Conservation (phyloP, 2,113 vertebrate genomes). For the Varanus salvator region DNA sequence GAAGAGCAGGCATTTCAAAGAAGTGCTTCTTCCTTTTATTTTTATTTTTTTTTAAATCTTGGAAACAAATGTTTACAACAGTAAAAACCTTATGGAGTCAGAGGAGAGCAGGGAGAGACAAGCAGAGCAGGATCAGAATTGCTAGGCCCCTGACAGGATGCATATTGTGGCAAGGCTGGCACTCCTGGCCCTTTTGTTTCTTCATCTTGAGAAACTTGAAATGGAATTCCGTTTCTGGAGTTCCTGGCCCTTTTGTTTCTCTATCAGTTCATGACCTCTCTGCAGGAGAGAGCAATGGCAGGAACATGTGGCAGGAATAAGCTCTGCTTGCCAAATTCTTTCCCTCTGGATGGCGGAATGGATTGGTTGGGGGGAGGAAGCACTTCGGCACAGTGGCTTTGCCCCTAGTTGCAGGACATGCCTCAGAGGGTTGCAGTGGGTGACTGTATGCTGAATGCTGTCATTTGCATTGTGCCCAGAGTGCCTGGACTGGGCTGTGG, state of each 20-base stretch:
- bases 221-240: too few species aligned
- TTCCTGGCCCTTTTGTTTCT: too few species aligned
- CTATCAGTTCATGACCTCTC: background rate
- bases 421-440: too few species aligned
- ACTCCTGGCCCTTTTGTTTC: background rate
- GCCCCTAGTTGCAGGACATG: too few species aligned
- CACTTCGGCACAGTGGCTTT: too few species aligned
- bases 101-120: background rate
- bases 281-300: background rate
- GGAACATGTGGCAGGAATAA: background rate
- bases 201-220: too few species aligned
- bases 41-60: slow-evolving; percentile 6
- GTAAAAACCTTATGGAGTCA: background rate
- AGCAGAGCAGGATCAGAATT: background rate
- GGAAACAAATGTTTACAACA: slow-evolving; percentile 21
- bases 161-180: background rate
- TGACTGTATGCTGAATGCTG: too few species aligned
- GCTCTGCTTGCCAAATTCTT: background rate
- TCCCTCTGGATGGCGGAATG: too few species aligned
- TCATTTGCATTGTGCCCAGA: too few species aligned
- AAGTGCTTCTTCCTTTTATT: slow-evolving; percentile 13
- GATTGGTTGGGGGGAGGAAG: too few species aligned
- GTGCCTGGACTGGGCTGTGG: background rate
- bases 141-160: background rate
- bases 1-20: slow-evolving; percentile 48